Conservation (phyloP, 2,113 vertebrate genomes). For the Ptychochromis oligacanthus region DNA sequence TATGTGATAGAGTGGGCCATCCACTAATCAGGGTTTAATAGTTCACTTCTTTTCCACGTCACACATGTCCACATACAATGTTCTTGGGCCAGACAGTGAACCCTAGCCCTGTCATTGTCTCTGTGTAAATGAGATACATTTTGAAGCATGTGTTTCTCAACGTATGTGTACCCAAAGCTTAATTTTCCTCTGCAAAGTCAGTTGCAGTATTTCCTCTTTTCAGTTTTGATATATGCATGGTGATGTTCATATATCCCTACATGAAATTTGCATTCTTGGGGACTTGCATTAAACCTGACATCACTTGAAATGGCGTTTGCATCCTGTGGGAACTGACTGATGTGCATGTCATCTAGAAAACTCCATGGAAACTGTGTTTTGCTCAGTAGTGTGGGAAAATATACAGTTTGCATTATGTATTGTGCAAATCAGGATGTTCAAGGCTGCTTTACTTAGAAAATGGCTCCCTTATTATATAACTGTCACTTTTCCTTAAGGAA, state of each 20-base stretch:
- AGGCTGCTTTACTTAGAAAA: background rate
- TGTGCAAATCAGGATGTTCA: conserved; percentile 1
- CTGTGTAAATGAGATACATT: background rate
- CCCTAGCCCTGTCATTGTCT: background rate
- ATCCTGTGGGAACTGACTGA: conserved; percentile 9
- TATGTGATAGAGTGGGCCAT: background rate
- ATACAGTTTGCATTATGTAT: conserved; percentile 30
- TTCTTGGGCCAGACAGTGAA: background rate
- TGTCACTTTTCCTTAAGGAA: conserved; percentile 21
- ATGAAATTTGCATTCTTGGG: conserved; percentile 4
- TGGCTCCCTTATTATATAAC: background rate
- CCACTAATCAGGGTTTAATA: background rate
- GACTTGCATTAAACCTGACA: conserved; percentile 28
- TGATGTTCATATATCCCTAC: conserved; percentile 23
- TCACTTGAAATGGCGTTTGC: conserved; percentile 15
- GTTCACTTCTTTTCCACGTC: background rate
- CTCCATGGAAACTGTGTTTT: conserved; percentile 1
- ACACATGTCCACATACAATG: background rate
- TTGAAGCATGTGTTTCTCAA: background rate
- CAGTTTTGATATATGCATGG: background rate
- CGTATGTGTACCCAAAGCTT: background rate
- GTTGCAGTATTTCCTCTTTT: background rate
- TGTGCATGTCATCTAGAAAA: background rate
- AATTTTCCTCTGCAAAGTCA: background rate
- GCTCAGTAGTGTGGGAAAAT: conserved; percentile 21